Evolutionary conservation across 2,797 vertebrate genomes (phyloP).

Genomic region (Lerista edwardsae): DNA sequence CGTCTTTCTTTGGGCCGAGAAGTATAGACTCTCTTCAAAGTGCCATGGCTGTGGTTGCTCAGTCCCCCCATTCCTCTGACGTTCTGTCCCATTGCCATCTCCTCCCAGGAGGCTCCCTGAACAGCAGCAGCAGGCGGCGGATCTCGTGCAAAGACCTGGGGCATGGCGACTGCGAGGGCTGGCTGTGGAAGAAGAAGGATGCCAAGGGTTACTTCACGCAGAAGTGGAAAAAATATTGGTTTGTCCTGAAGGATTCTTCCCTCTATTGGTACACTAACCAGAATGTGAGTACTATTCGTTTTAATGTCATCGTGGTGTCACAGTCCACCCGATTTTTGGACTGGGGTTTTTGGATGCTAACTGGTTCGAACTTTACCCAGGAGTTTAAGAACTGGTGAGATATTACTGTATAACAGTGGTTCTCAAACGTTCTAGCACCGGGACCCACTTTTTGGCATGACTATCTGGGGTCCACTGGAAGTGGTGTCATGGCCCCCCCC

Average conservation of each 20-base stretch:
- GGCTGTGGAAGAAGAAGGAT: slow-evolving; percentile 92
- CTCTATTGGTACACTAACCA: slow-evolving; percentile 94
- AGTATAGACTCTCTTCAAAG: too few species aligned
- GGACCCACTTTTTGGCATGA: too few species aligned
- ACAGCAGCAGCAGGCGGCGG: slow-evolving; percentile 83
- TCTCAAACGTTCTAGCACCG: too few species aligned
- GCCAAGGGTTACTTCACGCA: slow-evolving; percentile 91
- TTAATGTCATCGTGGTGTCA: too few species aligned
- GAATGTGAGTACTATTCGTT: slow-evolving; percentile 80
- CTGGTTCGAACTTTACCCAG: too few species aligned
- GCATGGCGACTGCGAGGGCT: slow-evolving; percentile 89
- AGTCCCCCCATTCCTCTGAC: not conserved
- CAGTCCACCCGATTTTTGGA: too few species aligned
- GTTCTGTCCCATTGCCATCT: rapidly evolving
- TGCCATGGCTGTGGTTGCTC: not conserved
- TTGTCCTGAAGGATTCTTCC: slow-evolving; percentile 90
- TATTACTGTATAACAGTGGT: too few species aligned
- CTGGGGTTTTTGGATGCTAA: too few species aligned
- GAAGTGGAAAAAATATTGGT: slow-evolving; percentile 94
- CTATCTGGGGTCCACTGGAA: too few species aligned
- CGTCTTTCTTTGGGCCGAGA: too few species aligned
- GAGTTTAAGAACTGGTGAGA: too few species aligned
- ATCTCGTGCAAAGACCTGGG: slow-evolving; percentile 89
- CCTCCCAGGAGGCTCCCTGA: slow-evolving; percentile 78
- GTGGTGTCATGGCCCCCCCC: too few species aligned